Conservation (phyloP, 2,113 vertebrate genomes). For the Grammomys surdaster region DNA sequence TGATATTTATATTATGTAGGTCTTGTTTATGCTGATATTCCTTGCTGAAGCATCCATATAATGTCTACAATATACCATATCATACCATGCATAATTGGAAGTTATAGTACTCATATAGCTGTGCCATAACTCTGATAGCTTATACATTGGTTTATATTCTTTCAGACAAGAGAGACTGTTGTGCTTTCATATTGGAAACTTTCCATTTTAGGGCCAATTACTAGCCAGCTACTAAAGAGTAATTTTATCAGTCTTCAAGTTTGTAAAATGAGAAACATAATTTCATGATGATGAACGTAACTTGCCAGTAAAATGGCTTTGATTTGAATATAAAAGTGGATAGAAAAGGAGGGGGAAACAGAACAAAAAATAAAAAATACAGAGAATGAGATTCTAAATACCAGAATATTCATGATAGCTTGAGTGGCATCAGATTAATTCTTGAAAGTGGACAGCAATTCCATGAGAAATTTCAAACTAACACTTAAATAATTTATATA, state of each 20-base stretch:
- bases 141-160: not conserved
- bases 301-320: not conserved
- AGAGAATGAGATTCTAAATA: not conserved
- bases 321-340: not conserved
- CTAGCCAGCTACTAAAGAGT: not conserved
- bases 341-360: not conserved
- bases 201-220: not conserved
- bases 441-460: not conserved
- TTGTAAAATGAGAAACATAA: not conserved
- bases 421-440: not conserved
- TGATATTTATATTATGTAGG: not conserved
- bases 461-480: not conserved
- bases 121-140: not conserved
- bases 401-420: not conserved
- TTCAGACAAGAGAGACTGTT: not conserved
- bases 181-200: not conserved
- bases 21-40: not conserved
- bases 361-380: not conserved
- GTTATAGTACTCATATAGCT: not conserved
- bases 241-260: not conserved
- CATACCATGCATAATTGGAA: not conserved
- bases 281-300: not conserved
- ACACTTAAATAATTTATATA: not conserved
- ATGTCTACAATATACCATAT: not conserved
- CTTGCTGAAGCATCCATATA: not conserved